phyloP scores from a whole-genome alignment of 2,888 invertebrate species.

The Lydus trimaculatus region DNA sequence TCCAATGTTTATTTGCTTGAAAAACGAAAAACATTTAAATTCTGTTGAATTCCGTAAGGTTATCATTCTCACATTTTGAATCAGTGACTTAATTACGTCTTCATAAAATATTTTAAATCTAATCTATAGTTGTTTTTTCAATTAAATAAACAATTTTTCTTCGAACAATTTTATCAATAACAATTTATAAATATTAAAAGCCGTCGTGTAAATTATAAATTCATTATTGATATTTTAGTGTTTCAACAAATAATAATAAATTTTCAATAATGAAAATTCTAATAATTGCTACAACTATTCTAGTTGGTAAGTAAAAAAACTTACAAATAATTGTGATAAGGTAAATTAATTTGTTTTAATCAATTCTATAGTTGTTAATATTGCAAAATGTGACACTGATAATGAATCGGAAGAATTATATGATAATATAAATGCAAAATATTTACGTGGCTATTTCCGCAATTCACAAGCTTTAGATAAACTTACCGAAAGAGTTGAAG shows the following conservation, averaged over 20 bases:
- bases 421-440: slow-evolving; percentile 4
- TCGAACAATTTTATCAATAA: neutral
- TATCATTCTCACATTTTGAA: neutral
- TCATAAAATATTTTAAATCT: neutral
- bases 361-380: neutral
- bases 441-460: slow-evolving; percentile 18
- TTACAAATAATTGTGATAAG: neutral
- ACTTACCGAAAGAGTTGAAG: slow-evolving; percentile 23
- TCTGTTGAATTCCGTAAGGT: slow-evolving; percentile 2
- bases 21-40: neutral
- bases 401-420: neutral
- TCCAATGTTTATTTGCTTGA: neutral
- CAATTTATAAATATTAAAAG: slow-evolving; percentile 3
- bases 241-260: neutral
- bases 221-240: neutral
- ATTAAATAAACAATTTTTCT: slow-evolving; percentile 1
- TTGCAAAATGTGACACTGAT: neutral
- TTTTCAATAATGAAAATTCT: neutral
- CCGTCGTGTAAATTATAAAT: neutral
- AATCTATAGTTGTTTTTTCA: neutral
- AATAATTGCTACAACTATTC: neutral
- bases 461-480: slow-evolving; percentile 25
- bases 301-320: neutral
- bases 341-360: neutral
- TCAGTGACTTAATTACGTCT: neutral